Conservation (phyloP, 2,113 vertebrate species). For the Chionomys nivalis region DNA sequence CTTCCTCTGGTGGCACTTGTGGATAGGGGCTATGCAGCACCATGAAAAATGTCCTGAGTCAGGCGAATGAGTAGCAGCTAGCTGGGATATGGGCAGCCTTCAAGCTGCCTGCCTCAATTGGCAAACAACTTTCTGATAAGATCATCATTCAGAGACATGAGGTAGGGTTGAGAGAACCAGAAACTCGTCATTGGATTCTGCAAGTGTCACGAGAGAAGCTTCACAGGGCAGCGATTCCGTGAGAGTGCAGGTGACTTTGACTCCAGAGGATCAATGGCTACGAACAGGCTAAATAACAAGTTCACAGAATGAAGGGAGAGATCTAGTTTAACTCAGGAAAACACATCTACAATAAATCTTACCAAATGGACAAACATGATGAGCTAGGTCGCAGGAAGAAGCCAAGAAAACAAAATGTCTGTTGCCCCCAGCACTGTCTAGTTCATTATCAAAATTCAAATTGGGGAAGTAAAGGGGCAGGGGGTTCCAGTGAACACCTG, state of each 20-base stretch:
- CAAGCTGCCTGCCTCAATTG: not conserved
- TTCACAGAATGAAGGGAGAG: conserved; percentile 9
- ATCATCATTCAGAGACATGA: not conserved
- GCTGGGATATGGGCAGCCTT: not conserved
- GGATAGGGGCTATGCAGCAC: not conserved
- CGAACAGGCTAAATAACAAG: conserved; percentile 2
- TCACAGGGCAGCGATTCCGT: not conserved
- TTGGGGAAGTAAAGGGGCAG: not conserved
- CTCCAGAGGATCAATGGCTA: not conserved
- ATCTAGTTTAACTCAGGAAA: conserved; percentile 46
- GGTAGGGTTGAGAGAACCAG: not conserved
- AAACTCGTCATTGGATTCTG: not conserved
- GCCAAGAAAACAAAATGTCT: conserved; percentile 30
- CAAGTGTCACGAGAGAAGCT: not conserved
- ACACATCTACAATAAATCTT: conserved; percentile 56
- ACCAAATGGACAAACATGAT: conserved; percentile 27
- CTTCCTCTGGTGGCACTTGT: not conserved
- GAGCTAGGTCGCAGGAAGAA: not conserved
- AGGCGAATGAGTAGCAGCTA: not conserved
- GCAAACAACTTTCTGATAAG: not conserved
- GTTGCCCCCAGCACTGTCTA: not conserved
- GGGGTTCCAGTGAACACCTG: not conserved
- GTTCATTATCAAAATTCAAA: conserved; percentile 56
- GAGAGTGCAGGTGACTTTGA: not conserved
- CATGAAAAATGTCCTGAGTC: not conserved